These are phyloP conservation scores for Brachionus calyciflorus DNA, from an alignment of 1,140 invertebrate species.

Conservation along the genomic window DNA sequence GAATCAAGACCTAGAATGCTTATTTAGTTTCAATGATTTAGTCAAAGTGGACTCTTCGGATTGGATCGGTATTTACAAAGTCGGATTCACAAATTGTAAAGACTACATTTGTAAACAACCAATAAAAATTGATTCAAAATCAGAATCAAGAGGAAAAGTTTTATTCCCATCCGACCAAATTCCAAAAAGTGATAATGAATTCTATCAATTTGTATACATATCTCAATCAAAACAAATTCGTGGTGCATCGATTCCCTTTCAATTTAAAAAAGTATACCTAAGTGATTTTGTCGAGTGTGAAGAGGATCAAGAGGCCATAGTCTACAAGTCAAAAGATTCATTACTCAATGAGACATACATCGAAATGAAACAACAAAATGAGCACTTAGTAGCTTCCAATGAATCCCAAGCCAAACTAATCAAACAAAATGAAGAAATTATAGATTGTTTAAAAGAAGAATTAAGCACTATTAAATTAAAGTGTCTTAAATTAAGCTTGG, in stretches of 20 bases:
- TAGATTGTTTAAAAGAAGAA: conserved; percentile 16
- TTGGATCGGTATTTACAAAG: conserved; percentile 58
- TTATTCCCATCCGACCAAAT: conserved; percentile 53
- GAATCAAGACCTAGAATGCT: conserved; percentile 55
- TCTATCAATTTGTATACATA: conserved; percentile 61
- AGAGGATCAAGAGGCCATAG: conserved; percentile 53
- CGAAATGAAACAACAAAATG: conserved; percentile 2
- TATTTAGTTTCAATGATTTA: conserved; percentile 53
- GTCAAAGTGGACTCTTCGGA: conserved; percentile 52
- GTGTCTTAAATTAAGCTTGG: conserved; percentile 26
- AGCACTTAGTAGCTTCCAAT: not conserved
- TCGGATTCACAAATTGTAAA: conserved; percentile 53
- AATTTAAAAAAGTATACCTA: conserved; percentile 53
- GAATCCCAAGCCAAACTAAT: not conserved
- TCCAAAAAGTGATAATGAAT: conserved; percentile 60
- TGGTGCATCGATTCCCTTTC: conserved; percentile 61
- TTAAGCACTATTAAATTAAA: not conserved
- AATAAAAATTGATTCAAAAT: conserved; percentile 49
- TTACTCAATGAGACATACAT: not conserved
- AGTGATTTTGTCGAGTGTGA: conserved; percentile 58
- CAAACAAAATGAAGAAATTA: conserved; percentile 18
- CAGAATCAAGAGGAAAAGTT: conserved; percentile 51
- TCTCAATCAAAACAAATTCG: conserved; percentile 53
- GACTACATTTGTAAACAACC: conserved; percentile 53
- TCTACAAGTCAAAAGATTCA: conserved; percentile 33